These are phyloP conservation scores for Athalia cordata DNA, from an alignment of 2,888 invertebrate species.

Conservation along the genomic window DNA sequence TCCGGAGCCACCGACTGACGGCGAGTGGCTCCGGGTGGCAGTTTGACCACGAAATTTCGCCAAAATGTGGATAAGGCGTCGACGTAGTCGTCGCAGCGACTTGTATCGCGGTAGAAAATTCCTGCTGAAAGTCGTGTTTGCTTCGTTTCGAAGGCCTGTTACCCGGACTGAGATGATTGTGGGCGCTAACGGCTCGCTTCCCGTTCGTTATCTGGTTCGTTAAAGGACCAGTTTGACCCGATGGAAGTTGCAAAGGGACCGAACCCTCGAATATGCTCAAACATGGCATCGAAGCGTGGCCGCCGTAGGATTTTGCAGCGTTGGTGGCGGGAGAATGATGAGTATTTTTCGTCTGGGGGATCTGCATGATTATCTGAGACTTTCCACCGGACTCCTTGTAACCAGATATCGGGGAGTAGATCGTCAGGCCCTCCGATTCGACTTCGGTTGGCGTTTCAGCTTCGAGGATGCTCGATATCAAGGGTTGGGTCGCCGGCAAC, in stretches of 20 bases:
- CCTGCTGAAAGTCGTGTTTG: slow-evolving; percentile 65
- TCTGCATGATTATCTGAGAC: slow-evolving; percentile 63
- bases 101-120: slow-evolving; percentile 66
- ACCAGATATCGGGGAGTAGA: slow-evolving; percentile 63
- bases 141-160: slow-evolving; percentile 55
- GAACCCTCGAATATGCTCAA: slow-evolving; percentile 62
- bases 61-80: slow-evolving; percentile 67
- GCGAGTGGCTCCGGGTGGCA: slow-evolving; percentile 72
- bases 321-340: slow-evolving; percentile 60
- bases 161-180: slow-evolving; percentile 49
- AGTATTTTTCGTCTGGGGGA: slow-evolving; percentile 61
- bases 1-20: slow-evolving; percentile 71
- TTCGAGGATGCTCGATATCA: slow-evolving; percentile 58
- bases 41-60: slow-evolving; percentile 71
- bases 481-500: slow-evolving; percentile 59
- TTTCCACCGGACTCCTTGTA: slow-evolving; percentile 60
- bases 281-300: slow-evolving; percentile 62
- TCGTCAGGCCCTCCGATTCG: slow-evolving; percentile 60
- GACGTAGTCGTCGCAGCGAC: slow-evolving; percentile 69
- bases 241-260: slow-evolving; percentile 35
- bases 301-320: neutral
- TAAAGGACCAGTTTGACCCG: neutral
- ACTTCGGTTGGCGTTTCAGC: slow-evolving; percentile 64
- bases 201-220: slow-evolving; percentile 61
- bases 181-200: slow-evolving; percentile 60